Base-by-base conservation (phyloP, 2,888 invertebrate species). In the Netelia inedita region DNA sequence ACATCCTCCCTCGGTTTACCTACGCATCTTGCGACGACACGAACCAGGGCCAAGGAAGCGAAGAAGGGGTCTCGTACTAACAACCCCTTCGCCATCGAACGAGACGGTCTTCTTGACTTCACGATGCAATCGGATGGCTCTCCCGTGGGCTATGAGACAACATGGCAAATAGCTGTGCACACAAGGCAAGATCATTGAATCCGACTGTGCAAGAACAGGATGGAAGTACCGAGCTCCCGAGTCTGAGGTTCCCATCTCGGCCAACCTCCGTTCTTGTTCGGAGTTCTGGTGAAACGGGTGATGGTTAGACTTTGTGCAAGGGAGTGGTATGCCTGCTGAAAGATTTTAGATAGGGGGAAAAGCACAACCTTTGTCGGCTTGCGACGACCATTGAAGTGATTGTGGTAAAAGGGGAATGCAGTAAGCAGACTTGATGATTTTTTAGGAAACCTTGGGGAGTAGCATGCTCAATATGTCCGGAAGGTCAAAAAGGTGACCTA, bases 1-100 rank as follows among this genome's bases (percentile, higher is more conserved):
- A 85, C 88, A 63, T 85, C 83, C 86, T 86, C 68, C 41, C 16
- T 10, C 53, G 83, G 83, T 88, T 90, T 88, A 88, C 89, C 88
- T 88, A 68, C 59, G 66, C 69, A 50, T 8, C 46, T 35, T n/a
- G 43, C 43, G 46, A 65, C 41, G 73, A 73, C 41, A 53, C 16
- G 57, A 46, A 65, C 59, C 72, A 73, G n/a, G 23, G 11, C 41
- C 59, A n/a, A 41, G n/a, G 23, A 72, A 65, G 9, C 59, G 14
- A 43, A 68, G 50, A 50, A 74, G 19, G 28, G 63, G 63, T 16
- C 35, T 41, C 57, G 53, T 69, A 41, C 43, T 19, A 10, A 35
- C 65, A n/a, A 68, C 75, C 75, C 76, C 23, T 23, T 57, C 21
- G 35, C 43, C 28, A 11, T 35, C 35, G 65, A 50, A 35, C 23